These are phyloP conservation scores for Thyatira batis DNA, from an alignment of 2,888 invertebrate genomes.

Conservation along the genomic window DNA sequence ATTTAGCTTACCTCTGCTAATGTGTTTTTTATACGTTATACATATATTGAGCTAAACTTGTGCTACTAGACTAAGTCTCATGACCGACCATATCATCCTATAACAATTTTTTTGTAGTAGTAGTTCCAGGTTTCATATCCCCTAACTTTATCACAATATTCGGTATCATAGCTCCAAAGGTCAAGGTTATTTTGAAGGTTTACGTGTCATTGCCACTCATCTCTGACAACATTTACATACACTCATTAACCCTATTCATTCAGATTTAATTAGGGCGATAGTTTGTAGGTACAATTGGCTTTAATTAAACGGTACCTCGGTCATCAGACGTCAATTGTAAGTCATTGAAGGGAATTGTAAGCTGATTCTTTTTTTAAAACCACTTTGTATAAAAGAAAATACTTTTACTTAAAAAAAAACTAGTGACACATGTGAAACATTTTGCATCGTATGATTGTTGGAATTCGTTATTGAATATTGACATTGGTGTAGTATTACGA, in stretches of 20 bases:
- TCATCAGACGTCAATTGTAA: slow-evolving; percentile 61
- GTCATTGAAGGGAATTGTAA: slow-evolving; percentile 41
- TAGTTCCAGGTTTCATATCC: no score
- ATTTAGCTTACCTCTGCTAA: no score
- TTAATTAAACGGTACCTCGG: slow-evolving; percentile 55
- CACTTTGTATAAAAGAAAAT: neutral
- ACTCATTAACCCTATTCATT: slow-evolving; percentile 17
- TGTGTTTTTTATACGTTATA: no score
- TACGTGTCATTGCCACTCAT: slow-evolving; percentile 4
- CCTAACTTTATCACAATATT: no score
- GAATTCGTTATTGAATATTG: slow-evolving; percentile 16
- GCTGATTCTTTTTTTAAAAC: slow-evolving; percentile 18
- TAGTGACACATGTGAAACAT: slow-evolving; percentile 1
- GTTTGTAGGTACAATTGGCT: slow-evolving; percentile 57
- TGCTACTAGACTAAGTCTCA: no score
- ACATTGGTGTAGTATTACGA: slow-evolving; percentile 23
- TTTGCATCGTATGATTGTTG: slow-evolving; percentile 7
- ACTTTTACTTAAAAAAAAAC: no score
- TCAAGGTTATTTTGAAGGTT: neutral
- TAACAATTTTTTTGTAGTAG: no score
- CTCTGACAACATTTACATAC: slow-evolving; percentile 9
- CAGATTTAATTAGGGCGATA: slow-evolving; percentile 40
- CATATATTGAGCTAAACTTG: no score
- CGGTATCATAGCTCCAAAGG: no score
- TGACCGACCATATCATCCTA: no score